A percentile compares a stretch with the other conserved stretches of the same genome.
phyloP scores from a whole-genome alignment of 2,113 vertebrate species.

The Sturnus vulgaris region DNA sequence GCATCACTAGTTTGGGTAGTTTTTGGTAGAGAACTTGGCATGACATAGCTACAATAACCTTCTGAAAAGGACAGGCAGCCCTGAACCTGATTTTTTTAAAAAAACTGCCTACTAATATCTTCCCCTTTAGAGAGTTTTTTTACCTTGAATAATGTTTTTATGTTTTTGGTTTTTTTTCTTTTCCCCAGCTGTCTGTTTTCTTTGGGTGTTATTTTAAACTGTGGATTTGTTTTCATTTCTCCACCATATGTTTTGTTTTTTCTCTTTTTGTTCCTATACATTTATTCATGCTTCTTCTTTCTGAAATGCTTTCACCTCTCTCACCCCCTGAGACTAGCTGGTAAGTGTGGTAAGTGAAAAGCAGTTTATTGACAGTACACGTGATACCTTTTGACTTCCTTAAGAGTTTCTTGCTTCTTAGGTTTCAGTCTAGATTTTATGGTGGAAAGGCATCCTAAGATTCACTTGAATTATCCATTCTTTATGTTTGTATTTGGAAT shows the following conservation, averaged over 20 bases:
- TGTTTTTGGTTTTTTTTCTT: background rate
- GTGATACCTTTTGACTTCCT: background rate
- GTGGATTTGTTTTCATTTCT: background rate
- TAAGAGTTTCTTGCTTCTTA: background rate
- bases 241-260: background rate
- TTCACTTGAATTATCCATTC: background rate
- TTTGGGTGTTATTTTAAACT: background rate
- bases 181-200: background rate
- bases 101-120: background rate
- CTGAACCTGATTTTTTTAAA: background rate
- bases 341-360: background rate
- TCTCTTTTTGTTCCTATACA: background rate
- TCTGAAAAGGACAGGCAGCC: background rate
- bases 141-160: background rate
- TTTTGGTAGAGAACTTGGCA: background rate
- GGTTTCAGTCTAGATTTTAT: background rate
- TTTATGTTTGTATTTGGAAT: background rate
- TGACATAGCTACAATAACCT: rapidly evolving
- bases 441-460: background rate
- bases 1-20: background rate
- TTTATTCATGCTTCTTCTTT: background rate
- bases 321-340: background rate
- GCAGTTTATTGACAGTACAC: background rate
- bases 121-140: background rate
- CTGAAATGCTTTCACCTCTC: background rate